Conservation (phyloP, 2,888 invertebrate species). For the Parthenolecanium corni region DNA sequence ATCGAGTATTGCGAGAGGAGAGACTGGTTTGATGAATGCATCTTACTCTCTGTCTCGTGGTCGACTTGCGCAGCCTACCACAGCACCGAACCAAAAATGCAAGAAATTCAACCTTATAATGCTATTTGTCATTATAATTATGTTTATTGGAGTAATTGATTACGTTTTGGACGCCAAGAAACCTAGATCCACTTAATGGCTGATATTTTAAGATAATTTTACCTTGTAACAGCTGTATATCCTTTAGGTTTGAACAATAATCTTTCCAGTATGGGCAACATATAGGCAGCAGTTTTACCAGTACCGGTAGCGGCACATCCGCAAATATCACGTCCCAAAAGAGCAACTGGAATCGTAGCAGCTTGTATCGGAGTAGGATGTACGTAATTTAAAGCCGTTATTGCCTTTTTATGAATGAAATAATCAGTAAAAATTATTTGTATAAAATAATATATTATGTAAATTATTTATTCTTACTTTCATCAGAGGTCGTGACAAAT, state of each 20-base stretch:
- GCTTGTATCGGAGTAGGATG: slow-evolving; percentile 96
- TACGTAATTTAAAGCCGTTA: slow-evolving; percentile 74
- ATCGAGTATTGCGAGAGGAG: too few relatives aligned
- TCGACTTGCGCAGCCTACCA: too few relatives aligned
- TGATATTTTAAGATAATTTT: neutral
- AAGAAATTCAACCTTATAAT: too few relatives aligned
- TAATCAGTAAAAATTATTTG: neutral
- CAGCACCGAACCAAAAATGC: too few relatives aligned
- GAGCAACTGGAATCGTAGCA: slow-evolving; percentile 84
- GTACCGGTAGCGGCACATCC: slow-evolving; percentile 98
- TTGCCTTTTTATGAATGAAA: slow-evolving; percentile 47
- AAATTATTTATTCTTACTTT: slow-evolving; percentile 45
- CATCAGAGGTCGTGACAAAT: slow-evolving; percentile 82
- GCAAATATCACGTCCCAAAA: slow-evolving; percentile 88
- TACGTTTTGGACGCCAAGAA: too few relatives aligned
- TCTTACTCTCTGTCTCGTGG: too few relatives aligned
- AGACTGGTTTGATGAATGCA: too few relatives aligned
- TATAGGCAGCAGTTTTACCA: slow-evolving; percentile 97
- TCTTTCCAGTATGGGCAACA: slow-evolving; percentile 91
- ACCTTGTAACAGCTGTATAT: slow-evolving; percentile 40
- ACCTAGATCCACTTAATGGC: too few relatives aligned
- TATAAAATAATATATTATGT: neutral
- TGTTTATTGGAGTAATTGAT: too few relatives aligned
- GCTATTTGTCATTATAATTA: too few relatives aligned
- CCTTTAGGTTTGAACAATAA: slow-evolving; percentile 72